phyloP scores from a whole-genome alignment of 2,113 vertebrate genomes.

The Engystomops pustulosus region DNA sequence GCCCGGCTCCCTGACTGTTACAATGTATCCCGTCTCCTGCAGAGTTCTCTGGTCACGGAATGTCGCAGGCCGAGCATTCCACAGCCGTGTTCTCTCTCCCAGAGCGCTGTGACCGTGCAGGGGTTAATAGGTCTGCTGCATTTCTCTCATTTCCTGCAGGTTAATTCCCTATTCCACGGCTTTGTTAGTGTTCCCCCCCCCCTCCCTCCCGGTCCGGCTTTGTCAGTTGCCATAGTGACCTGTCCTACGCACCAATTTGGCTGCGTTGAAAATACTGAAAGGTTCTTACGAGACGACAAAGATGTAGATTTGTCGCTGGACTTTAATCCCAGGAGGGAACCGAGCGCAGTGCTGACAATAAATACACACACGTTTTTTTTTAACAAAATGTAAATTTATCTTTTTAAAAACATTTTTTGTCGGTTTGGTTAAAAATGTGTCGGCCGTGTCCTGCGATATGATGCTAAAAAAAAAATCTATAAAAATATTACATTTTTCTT shows the following conservation, averaged over 20 bases:
- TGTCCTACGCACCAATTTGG: conserved; percentile 41
- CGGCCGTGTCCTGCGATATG: too few relatives aligned
- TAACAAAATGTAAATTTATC: too few relatives aligned
- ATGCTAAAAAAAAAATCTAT: too few relatives aligned
- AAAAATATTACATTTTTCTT: too few relatives aligned
- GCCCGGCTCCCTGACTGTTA: too few relatives aligned
- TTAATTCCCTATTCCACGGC: background rate
- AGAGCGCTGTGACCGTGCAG: background rate
- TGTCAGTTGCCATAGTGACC: conserved; percentile 36
- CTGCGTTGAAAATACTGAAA: background rate
- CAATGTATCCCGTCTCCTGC: too few relatives aligned
- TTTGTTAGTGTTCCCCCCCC: too few relatives aligned
- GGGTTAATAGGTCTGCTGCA: background rate
- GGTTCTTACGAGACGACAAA: conserved; percentile 18
- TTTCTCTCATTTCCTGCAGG: conserved; percentile 17
- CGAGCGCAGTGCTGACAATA: too few relatives aligned
- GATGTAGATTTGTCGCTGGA: background rate
- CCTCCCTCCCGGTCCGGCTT: background rate
- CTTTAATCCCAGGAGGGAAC: background rate
- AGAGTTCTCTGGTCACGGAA: too few relatives aligned
- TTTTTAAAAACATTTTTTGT: too few relatives aligned
- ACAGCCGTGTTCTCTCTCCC: background rate
- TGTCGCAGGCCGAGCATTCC: background rate
- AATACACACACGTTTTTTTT: too few relatives aligned
- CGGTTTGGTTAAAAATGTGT: too few relatives aligned